Conservation (phyloP, 2,113 vertebrate genomes). For the Pipra filicauda region DNA sequence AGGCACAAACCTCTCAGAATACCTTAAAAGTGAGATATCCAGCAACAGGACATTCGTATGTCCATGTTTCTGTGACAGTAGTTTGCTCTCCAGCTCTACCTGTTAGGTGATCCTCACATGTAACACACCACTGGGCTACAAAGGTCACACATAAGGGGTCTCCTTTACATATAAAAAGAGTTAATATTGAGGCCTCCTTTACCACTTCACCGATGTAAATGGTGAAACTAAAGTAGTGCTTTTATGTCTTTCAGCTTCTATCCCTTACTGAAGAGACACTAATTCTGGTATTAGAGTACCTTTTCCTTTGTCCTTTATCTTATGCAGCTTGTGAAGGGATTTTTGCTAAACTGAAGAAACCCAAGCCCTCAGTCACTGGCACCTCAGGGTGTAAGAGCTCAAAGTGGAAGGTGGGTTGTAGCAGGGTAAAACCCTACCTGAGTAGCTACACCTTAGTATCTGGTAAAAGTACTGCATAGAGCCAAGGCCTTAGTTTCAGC, state of each 20-base stretch:
- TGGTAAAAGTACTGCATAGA: neutral
- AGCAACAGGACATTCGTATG: neutral
- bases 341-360: neutral
- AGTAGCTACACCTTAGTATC: neutral
- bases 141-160: neutral
- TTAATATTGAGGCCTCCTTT: neutral
- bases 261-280: neutral
- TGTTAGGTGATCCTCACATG: neutral
- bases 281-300: neutral
- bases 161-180: neutral
- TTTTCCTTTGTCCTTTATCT: neutral
- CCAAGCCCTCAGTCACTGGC: neutral
- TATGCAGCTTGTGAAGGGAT: neutral
- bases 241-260: neutral
- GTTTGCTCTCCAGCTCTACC: neutral
- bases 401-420: neutral
- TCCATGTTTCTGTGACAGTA: neutral
- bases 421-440: neutral
- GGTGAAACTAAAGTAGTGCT: neutral
- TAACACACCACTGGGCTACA: neutral
- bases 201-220: fast-evolving
- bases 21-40: neutral
- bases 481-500: neutral
- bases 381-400: neutral
- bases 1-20: neutral